Evolutionary conservation across 2,797 vertebrate species (phyloP).

Genomic region (Semotilus atromaculatus): DNA sequence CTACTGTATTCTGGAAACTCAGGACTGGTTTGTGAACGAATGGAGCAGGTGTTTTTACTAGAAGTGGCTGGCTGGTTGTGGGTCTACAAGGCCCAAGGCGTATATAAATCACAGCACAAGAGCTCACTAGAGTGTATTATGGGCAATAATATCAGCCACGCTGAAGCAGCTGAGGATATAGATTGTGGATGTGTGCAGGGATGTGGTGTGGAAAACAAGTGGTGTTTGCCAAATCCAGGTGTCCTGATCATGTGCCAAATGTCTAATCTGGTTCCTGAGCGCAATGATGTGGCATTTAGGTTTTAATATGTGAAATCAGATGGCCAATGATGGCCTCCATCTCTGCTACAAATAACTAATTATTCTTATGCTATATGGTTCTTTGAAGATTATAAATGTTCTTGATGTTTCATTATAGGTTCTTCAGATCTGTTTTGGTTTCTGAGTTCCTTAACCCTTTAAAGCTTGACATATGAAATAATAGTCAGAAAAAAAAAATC

Average conservation of each 20-base stretch:
- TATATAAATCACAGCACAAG: constrained; percentile 33
- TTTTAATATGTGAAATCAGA: constrained; percentile 33
- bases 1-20: neutral
- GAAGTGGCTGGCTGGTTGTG: neutral
- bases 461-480: neutral
- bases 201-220: constrained; percentile 28
- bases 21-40: neutral
- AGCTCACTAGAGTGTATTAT: constrained; percentile 45
- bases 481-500: neutral
- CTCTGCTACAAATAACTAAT: neutral
- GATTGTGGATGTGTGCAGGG: neutral
- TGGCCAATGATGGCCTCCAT: constrained; percentile 8
- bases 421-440: neutral
- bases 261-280: constrained; percentile 19
- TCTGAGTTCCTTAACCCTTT: neutral
- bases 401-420: neutral
- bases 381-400: neutral
- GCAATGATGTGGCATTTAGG: constrained; percentile 32
- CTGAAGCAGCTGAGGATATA: constrained; percentile 45
- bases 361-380: neutral
- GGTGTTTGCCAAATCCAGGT: constrained; percentile 26
- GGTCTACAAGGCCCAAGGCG: constrained; percentile 13
- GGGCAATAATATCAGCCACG: constrained; percentile 35
- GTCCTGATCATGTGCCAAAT: constrained; percentile 20
- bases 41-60: constrained; percentile 50